These are phyloP conservation scores for Microdon myrmicae DNA, from an alignment of 2,888 invertebrate species.

Conservation along the genomic window DNA sequence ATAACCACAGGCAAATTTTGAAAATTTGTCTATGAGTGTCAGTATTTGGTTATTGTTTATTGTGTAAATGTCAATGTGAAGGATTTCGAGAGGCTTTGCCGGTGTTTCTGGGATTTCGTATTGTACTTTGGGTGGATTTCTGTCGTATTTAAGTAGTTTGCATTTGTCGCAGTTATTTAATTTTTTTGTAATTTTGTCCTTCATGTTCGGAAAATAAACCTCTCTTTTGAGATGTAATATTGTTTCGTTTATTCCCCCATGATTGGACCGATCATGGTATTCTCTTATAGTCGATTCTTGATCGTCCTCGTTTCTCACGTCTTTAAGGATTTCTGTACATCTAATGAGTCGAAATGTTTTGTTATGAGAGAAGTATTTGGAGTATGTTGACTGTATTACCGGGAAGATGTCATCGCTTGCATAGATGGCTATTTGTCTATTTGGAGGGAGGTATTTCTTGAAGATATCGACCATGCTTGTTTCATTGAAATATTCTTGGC, in stretches of 20 bases:
- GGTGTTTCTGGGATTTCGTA: slow-evolving; percentile 44
- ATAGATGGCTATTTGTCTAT: slow-evolving; percentile 30
- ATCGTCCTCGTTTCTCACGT: slow-evolving; percentile 1
- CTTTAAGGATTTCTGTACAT: slow-evolving; percentile 8
- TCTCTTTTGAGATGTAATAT: slow-evolving; percentile 16
- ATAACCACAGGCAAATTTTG: slow-evolving; percentile 20
- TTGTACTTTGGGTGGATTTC: slow-evolving; percentile 37
- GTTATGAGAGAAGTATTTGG: slow-evolving; percentile 32
- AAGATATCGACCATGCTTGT: slow-evolving; percentile 28
- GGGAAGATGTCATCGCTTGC: slow-evolving; percentile 27
- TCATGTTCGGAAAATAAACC: slow-evolving; percentile 32
- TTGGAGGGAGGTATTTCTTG: slow-evolving; percentile 35
- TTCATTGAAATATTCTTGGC: slow-evolving; percentile 16
- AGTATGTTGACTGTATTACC: slow-evolving; percentile 30
- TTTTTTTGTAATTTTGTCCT: slow-evolving; percentile 21
- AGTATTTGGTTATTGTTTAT: slow-evolving; percentile 23
- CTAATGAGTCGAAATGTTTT: slow-evolving; percentile 17
- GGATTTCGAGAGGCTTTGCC: slow-evolving; percentile 32
- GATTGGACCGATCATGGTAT: slow-evolving; percentile 16
- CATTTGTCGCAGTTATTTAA: slow-evolving; percentile 19
- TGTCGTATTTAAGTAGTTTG: slow-evolving; percentile 35
- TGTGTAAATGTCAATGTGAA: slow-evolving; percentile 39
- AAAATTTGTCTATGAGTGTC: slow-evolving; percentile 29
- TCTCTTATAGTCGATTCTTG: slow-evolving; percentile 12
- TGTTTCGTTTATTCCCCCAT: slow-evolving; percentile 24